Evolutionary conservation across 2,113 vertebrate genomes (phyloP), one percentile per base, ranked within the genome.

Genomic region (Asarcornis scutulata): DNA sequence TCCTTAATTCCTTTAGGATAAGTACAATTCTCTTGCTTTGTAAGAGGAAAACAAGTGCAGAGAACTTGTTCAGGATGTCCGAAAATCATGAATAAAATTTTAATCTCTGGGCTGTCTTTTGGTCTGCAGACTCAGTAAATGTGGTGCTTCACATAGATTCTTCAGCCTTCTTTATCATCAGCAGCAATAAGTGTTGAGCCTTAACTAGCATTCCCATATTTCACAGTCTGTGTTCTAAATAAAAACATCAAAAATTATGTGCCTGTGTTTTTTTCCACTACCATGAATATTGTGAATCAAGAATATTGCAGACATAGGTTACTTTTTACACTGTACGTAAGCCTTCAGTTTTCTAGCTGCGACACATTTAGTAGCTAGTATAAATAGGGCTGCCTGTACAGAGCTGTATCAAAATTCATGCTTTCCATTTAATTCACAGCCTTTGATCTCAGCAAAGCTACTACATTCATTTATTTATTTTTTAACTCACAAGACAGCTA

Each of bases 281-380:
- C 26, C 74, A 2, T 71, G 55, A 58, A 34, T 7, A 3, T 31
- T 36, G 59, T 17, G 17, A 52, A 34, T 91, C 32, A 58, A 69
- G 59, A 76, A 9, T 44, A 68, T 5, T 5, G 3, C 22, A 72
- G 74, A 14, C 17, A 40, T 34, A 21, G 0, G 0, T 40, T 17
- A 14, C n/a, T 53, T 86, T 31, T 77, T 58, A 18, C 56, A 27
- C 26, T 40, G 1, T 4, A 1, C 6, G 4, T 8, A 4, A n/a
- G 32, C 69, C 25, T 64, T 84, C 56, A 13, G 12, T 53, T 92
- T 92, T 80, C 44, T 66, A 6, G 73, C 44, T 50, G 29, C 29
- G 31, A 7, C 2, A 3, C 82, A 8, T 63, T 18, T 29, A 34
- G 60, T 50, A 86, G 23, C 73, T 76, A 7, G 9, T 26, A 31